A percentile compares a stretch with the other conserved stretches of the same genome.
phyloP scores from a whole-genome alignment of 2,888 invertebrate species.

The Amphimallon solstitiale region DNA sequence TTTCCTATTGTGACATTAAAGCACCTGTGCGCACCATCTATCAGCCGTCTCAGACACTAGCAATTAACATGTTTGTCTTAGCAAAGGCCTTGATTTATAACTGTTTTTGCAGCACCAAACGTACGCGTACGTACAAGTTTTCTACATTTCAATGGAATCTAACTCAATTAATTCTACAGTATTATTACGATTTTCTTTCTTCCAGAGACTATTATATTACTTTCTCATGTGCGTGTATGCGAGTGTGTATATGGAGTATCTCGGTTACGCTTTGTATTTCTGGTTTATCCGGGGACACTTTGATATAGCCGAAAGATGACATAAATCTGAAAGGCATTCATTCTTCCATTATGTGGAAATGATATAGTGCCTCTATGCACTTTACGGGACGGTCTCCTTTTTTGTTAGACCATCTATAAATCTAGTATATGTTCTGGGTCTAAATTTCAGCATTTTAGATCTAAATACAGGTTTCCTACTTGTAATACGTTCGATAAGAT shows the following conservation, averaged over 20 bases:
- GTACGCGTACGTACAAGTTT: slow-evolving; percentile 20
- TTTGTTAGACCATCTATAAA: slow-evolving; percentile 47
- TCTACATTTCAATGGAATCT: slow-evolving; percentile 22
- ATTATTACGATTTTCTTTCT: slow-evolving; percentile 18
- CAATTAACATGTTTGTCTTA: slow-evolving; percentile 58
- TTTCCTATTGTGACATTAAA: slow-evolving; percentile 48
- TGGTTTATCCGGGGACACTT: slow-evolving; percentile 55
- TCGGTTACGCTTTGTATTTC: slow-evolving; percentile 53
- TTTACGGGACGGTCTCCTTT: slow-evolving; percentile 46
- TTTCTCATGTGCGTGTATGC: background rate
- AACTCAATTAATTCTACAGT: slow-evolving; percentile 17
- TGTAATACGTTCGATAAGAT: too few species aligned
- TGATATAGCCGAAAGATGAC: slow-evolving; percentile 62
- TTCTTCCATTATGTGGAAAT: slow-evolving; percentile 62
- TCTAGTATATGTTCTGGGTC: slow-evolving; percentile 22
- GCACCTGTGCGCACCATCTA: slow-evolving; percentile 58
- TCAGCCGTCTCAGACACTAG: slow-evolving; percentile 57
- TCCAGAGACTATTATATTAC: slow-evolving; percentile 23
- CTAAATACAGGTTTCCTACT: background rate
- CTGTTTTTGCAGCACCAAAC: slow-evolving; percentile 43
- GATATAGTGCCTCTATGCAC: slow-evolving; percentile 59
- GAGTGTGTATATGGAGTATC: background rate
- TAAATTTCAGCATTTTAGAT: slow-evolving; percentile 11
- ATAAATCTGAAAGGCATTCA: slow-evolving; percentile 63
- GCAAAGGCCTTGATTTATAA: slow-evolving; percentile 44